A percentile compares a stretch with the other conserved stretches of the same genome.
phyloP scores from a whole-genome alignment of 2,113 vertebrate genomes.

The Coptodon rendalli region DNA sequence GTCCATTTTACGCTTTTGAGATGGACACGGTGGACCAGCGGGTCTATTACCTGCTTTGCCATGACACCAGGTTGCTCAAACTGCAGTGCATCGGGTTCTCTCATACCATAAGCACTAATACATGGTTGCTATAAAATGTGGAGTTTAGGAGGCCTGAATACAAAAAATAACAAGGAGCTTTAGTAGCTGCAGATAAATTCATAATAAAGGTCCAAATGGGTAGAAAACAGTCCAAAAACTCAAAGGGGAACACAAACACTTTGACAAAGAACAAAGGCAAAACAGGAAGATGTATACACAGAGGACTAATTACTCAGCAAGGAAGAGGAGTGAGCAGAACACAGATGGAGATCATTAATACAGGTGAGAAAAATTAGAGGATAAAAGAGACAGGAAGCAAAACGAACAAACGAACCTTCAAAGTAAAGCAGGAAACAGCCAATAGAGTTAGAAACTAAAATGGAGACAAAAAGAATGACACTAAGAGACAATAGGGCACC shows the following conservation, averaged over 20 bases:
- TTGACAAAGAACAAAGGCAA: neutral
- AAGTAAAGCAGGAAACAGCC: neutral
- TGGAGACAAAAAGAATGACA: neutral
- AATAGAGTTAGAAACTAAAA: neutral
- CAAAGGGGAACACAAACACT: neutral
- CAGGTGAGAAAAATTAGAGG: neutral
- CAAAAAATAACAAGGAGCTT: neutral
- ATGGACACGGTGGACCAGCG: neutral
- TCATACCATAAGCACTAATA: neutral
- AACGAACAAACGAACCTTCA: fast-evolving
- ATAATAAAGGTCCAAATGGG: neutral
- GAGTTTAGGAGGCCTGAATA: neutral
- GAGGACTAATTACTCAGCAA: neutral
- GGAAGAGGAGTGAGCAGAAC: neutral
- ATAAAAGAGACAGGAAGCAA: neutral
- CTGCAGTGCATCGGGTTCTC: neutral
- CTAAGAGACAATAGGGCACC: fast-evolving
- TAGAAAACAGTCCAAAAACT: neutral
- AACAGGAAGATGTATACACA: neutral
- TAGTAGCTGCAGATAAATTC: neutral
- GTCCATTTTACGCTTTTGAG: fast-evolving
- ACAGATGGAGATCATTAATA: neutral
- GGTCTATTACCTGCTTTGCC: neutral
- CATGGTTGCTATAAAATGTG: neutral
- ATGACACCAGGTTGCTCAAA: fast-evolving